Percentiles rank a stretch among this genome's conserved stretches.
These are phyloP conservation scores for Argynnis bischoffii DNA, from an alignment of 2,888 invertebrate species.

Conservation along the genomic window DNA sequence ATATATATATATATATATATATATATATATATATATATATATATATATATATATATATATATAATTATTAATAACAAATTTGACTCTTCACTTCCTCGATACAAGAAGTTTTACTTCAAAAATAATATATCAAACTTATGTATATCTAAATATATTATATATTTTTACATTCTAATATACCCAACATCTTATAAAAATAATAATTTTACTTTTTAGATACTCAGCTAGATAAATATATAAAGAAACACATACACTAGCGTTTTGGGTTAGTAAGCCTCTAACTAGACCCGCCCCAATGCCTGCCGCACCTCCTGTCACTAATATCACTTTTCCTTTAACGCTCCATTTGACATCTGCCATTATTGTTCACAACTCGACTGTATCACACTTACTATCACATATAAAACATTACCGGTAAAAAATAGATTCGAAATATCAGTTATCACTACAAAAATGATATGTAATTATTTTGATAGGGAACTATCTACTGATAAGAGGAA, in stretches of 20 bases:
- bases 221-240: no score
- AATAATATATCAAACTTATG: no score
- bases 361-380: not conserved
- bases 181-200: not conserved
- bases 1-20: no score
- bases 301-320: constrained; percentile 71
- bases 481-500: constrained; percentile 38
- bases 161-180: no score
- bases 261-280: constrained; percentile 55
- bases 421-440: not conserved
- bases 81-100: no score
- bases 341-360: constrained; percentile 33
- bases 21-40: no score
- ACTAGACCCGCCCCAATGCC: constrained; percentile 69
- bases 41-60: no score
- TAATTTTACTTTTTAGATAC: not conserved
- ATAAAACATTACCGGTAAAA: not conserved
- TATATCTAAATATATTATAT: no score
- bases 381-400: not conserved
- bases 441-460: not conserved
- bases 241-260: constrained; percentile 58
- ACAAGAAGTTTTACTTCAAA: no score
- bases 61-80: no score
- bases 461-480: constrained; percentile 13
- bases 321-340: constrained; percentile 65